Base-by-base conservation (phyloP, 2,797 vertebrate genomes). In the Trichosurus vulpecula region DNA sequence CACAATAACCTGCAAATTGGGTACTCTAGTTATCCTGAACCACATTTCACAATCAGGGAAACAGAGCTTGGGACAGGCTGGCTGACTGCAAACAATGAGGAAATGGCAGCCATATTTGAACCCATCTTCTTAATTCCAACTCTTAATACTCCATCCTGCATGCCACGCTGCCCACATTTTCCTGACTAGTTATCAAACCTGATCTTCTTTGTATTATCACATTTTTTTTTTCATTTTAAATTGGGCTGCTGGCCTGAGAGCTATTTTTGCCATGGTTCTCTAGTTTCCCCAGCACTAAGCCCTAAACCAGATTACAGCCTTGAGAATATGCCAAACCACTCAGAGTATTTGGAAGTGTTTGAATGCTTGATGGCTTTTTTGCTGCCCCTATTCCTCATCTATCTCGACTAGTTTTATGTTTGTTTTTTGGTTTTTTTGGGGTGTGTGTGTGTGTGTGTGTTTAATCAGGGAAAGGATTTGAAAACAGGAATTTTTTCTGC, bases 401-500 rank as follows among this genome's bases (percentile, higher is more conserved):
- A 14, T 92, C 92, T 35, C 57, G n/a, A 91, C 94, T 94, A 94
- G 52, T 58, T 58, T 58, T 11, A 56, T 57, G 81, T 27, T 55
- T 27, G 56, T 29, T 57, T n/a, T n/a, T n/a, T n/a, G 57, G 53
- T 56, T 56, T 57, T 57, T 57, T 57, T 61, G n/a, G n/a, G n/a
- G n/a, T n/a, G 52, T 52, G 52, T 14, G 53, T 54, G 53, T 54
- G 53, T 54, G n/a, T n/a, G n/a, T n/a, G n/a, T n/a, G n/a, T n/a
- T 27, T 56, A 54, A 56, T 29, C 29, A 93, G 57, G 25, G 90
- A 94, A 95, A 94, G 6, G 90, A 89, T 53, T 30, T 54, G 5
- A 90, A 96, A 96, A 92, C 54, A 54, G 93, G 2, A 81, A 90
- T 52, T 61, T 74, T 91, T 92, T 58, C 47, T 58, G 53, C n/a